Conservation (phyloP, 2,797 vertebrate species). For the Phrynocephalus forsythii region DNA sequence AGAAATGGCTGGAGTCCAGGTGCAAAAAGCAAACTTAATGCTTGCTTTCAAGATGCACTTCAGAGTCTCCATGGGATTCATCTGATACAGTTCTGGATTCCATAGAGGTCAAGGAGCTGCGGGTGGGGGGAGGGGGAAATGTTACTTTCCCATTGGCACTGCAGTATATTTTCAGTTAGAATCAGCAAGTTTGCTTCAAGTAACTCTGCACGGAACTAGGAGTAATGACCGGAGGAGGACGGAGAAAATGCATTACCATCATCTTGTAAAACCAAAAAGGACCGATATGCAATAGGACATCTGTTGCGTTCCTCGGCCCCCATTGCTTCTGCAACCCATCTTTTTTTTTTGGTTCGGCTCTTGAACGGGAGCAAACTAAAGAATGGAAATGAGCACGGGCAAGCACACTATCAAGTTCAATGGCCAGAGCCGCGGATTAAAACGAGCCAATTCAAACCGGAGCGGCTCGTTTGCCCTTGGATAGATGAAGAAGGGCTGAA, state of each 20-base stretch:
- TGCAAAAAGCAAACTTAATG: slow-evolving; percentile 14
- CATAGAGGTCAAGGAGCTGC: background rate
- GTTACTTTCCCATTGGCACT: background rate
- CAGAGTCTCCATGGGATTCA: background rate
- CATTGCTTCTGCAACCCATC: background rate
- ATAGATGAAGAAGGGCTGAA: too few species aligned
- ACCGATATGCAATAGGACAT: too few species aligned
- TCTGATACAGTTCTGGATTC: slow-evolving; percentile 42
- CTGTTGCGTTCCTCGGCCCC: too few species aligned
- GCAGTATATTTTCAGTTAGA: background rate
- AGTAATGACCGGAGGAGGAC: background rate
- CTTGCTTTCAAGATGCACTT: slow-evolving; percentile 22
- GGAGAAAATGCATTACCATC: background rate
- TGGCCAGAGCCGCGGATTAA: too few species aligned
- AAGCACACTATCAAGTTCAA: too few species aligned
- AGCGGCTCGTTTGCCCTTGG: too few species aligned
- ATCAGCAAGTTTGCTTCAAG: background rate
- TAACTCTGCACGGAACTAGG: background rate
- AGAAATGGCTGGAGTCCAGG: slow-evolving; percentile 21
- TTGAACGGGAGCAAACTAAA: too few species aligned
- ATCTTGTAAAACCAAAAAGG: background rate
- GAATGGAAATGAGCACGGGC: too few species aligned
- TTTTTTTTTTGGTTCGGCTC: background rate
- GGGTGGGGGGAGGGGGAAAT: rapidly evolving
- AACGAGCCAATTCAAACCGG: too few species aligned